Percentiles rank a stretch among this genome's conserved stretches.
These are phyloP conservation scores for Malurus elegans DNA, from an alignment of 2,113 vertebrate genomes.

Conservation along the genomic window DNA sequence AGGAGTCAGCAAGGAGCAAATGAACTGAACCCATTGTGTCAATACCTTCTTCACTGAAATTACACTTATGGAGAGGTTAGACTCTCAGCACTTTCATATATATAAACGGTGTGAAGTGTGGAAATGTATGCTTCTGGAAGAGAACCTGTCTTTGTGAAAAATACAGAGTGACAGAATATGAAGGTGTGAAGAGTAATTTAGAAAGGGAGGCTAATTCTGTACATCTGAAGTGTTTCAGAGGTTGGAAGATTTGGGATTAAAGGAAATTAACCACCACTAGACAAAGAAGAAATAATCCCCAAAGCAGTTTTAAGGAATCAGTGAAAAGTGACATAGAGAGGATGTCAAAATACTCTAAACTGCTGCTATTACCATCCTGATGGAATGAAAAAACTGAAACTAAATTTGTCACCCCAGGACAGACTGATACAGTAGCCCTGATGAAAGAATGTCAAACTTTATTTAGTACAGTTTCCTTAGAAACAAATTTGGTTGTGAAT, in stretches of 20 bases:
- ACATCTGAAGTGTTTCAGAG: neutral
- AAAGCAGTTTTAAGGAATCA: conserved; percentile 10
- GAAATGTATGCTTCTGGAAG: neutral
- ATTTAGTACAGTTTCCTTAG: neutral
- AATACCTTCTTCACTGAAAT: neutral
- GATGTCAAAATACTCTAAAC: conserved; percentile 12
- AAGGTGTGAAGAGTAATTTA: neutral
- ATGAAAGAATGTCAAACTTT: neutral
- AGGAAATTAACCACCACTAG: neutral
- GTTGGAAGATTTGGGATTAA: conserved; percentile 8
- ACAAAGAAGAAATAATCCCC: conserved; percentile 40
- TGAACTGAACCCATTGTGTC: neutral
- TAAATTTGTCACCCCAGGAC: neutral
- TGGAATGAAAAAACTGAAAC: neutral
- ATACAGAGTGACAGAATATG: neutral
- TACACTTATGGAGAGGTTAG: neutral
- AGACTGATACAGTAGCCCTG: neutral
- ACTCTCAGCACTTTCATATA: neutral
- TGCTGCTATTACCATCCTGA: neutral
- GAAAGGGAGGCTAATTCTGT: neutral
- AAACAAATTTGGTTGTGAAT: neutral
- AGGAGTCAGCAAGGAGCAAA: neutral
- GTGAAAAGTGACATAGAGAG: neutral
- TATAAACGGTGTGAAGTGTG: neutral
- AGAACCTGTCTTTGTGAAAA: neutral